phyloP scores from a whole-genome alignment of 2,888 invertebrate species.

The Synanthedon myopaeformis region DNA sequence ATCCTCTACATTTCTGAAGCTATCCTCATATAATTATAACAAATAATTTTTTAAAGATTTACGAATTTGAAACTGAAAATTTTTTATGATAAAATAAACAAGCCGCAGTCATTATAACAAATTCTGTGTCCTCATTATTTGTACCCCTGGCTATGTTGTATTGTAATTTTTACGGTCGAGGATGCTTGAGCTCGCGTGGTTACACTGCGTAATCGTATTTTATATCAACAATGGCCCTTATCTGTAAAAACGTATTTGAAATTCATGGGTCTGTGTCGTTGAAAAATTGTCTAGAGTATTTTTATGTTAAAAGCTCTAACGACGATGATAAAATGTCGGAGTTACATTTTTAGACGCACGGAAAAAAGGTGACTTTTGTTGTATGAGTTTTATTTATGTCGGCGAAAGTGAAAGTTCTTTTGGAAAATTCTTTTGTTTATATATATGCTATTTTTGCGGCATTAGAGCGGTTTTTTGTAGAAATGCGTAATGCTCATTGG shows the following conservation, averaged over 20 bases:
- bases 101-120: constrained; percentile 48
- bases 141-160: constrained; percentile 51
- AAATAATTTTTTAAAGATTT: no score
- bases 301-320: constrained; percentile 47
- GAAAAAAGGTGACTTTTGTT: constrained; percentile 23
- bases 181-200: constrained; percentile 53
- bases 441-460: no score
- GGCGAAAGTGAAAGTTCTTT: constrained; percentile 12
- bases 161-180: constrained; percentile 58
- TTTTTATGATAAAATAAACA: constrained; percentile 26
- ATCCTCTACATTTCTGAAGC: no score
- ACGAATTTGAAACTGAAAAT: no score
- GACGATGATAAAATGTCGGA: constrained; percentile 17
- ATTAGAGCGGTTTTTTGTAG: no score
- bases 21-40: no score
- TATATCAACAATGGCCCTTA: constrained; percentile 62
- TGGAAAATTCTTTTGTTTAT: not conserved
- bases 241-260: constrained; percentile 61
- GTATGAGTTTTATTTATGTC: constrained; percentile 27
- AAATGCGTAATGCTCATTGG: no score
- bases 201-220: constrained; percentile 59
- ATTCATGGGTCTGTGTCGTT: constrained; percentile 54
- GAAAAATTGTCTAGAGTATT: constrained; percentile 54
- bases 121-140: constrained; percentile 58
- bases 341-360: constrained; percentile 24